Conservation (phyloP, 1,140 invertebrate species). For the Drosophila truncata region DNA sequence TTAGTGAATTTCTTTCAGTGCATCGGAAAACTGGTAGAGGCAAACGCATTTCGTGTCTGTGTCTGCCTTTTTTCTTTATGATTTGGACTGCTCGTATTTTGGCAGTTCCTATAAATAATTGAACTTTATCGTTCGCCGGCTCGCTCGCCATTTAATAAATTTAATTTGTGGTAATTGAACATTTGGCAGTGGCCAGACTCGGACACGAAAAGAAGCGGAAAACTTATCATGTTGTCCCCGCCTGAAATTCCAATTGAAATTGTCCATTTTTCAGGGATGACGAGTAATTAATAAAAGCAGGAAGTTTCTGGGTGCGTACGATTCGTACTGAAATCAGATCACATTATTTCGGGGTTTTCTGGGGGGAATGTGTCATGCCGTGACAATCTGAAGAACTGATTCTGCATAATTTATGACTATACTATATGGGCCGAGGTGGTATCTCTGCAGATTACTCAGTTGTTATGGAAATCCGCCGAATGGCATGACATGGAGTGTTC, state of each 20-base stretch:
- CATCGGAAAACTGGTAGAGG: slow-evolving; percentile 28
- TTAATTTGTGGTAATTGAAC: slow-evolving; percentile 82
- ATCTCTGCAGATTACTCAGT: slow-evolving; percentile 28
- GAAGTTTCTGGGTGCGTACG: slow-evolving; percentile 24
- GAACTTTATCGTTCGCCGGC: slow-evolving; percentile 61
- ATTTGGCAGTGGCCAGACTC: slow-evolving; percentile 33
- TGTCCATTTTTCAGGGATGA: slow-evolving; percentile 56
- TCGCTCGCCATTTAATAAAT: slow-evolving; percentile 73
- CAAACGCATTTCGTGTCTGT: slow-evolving; percentile 41
- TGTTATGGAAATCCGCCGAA: background rate
- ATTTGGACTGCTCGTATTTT: slow-evolving; percentile 59
- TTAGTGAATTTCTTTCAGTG: background rate
- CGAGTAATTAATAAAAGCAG: slow-evolving; percentile 51
- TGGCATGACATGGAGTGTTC: slow-evolving; percentile 3
- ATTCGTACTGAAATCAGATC: slow-evolving; percentile 8
- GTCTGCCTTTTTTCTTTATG: slow-evolving; percentile 63
- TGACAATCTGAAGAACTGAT: slow-evolving; percentile 18
- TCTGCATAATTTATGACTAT: slow-evolving; percentile 24
- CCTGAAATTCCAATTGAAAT: slow-evolving; percentile 60
- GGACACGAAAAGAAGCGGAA: slow-evolving; percentile 18
- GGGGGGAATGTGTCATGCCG: slow-evolving; percentile 18
- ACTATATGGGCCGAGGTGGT: background rate
- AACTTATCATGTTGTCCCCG: slow-evolving; percentile 51
- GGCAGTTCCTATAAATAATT: slow-evolving; percentile 79
- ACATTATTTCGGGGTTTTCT: slow-evolving; percentile 22